Evolutionary conservation across 2,797 vertebrate genomes (phyloP).

Genomic region (Enteromius treurensis): DNA sequence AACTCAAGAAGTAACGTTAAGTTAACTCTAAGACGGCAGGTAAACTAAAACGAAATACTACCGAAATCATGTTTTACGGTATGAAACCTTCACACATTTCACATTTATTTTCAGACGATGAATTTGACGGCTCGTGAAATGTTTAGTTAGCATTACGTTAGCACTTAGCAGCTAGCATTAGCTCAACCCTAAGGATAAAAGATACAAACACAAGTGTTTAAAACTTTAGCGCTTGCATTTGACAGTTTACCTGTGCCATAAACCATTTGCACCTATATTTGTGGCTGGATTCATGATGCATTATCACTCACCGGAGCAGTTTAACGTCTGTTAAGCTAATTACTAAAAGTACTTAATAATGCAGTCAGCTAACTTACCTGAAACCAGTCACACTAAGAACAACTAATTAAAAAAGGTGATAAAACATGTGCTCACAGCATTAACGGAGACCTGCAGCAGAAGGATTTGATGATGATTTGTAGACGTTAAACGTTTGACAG

Average conservation of each 20-base stretch:
- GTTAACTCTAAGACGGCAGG: not conserved
- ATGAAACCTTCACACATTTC: not conserved
- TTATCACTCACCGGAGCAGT: not conserved
- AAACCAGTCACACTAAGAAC: not conserved
- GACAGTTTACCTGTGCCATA: not conserved
- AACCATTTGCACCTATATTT: not conserved
- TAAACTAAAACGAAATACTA: not conserved
- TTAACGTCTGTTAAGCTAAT: conserved; percentile 19
- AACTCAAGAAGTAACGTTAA: not conserved
- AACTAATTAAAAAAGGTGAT: not conserved
- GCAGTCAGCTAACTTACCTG: not conserved
- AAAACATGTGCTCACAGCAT: conserved; percentile 28
- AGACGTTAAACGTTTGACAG: conserved; percentile 7
- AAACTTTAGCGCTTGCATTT: not conserved
- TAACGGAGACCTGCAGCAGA: not conserved
- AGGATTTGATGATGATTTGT: conserved; percentile 6
- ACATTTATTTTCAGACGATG: not conserved
- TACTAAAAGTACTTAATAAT: not conserved
- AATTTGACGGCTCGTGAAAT: conserved; percentile 8
- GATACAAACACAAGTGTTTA: not conserved
- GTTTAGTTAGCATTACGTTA: conserved; percentile 24
- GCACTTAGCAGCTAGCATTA: conserved; percentile 5
- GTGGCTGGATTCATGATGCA: not conserved
- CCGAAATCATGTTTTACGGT: not conserved
- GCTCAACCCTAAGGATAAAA: not conserved